Percentiles rank a stretch among this genome's conserved stretches.
phyloP scores from a whole-genome alignment of 2,113 vertebrate genomes.

The Hemicordylus capensis region DNA sequence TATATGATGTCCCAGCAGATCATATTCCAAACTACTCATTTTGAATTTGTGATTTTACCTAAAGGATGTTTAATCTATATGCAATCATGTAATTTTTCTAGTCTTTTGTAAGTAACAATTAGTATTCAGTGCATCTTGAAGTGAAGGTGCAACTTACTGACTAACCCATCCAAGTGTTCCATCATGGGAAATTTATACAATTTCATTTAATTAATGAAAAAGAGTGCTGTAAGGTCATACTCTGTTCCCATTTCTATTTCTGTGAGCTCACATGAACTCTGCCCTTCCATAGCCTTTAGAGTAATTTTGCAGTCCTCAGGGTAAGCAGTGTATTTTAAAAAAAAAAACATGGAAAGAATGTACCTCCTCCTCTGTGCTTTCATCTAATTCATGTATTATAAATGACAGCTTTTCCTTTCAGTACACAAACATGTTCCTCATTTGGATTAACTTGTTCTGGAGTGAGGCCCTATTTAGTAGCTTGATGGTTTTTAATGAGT shows the following conservation, averaged over 20 bases:
- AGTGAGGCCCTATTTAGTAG: conserved; percentile 5
- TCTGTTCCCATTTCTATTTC: conserved; percentile 44
- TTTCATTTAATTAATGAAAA: conserved; percentile 64
- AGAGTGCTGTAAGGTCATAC: conserved; percentile 38
- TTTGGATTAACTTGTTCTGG: conserved; percentile 22
- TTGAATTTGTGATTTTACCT: background rate
- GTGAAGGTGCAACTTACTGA: conserved; percentile 40
- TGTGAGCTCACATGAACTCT: conserved; percentile 40
- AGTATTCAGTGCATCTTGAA: conserved; percentile 43
- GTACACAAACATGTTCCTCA: conserved; percentile 36
- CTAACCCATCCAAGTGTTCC: conserved; percentile 39
- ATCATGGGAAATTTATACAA: conserved; percentile 49
- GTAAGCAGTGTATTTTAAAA: conserved; percentile 49
- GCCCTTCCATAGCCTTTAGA: conserved; percentile 50
- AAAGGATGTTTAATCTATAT: conserved; percentile 6
- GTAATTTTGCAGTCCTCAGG: conserved; percentile 48
- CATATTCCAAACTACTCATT: background rate
- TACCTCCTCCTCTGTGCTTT: conserved; percentile 27
- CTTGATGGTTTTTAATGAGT: background rate
- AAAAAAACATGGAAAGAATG: conserved; percentile 63
- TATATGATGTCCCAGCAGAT: background rate
- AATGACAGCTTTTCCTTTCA: conserved; percentile 53
- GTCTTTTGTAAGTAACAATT: conserved; percentile 30
- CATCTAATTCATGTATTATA: conserved; percentile 51
- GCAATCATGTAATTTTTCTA: background rate